Percentiles rank a stretch among this genome's conserved stretches.
These are phyloP conservation scores for Incurvaria masculella DNA, from an alignment of 2,888 invertebrate species.

Conservation along the genomic window DNA sequence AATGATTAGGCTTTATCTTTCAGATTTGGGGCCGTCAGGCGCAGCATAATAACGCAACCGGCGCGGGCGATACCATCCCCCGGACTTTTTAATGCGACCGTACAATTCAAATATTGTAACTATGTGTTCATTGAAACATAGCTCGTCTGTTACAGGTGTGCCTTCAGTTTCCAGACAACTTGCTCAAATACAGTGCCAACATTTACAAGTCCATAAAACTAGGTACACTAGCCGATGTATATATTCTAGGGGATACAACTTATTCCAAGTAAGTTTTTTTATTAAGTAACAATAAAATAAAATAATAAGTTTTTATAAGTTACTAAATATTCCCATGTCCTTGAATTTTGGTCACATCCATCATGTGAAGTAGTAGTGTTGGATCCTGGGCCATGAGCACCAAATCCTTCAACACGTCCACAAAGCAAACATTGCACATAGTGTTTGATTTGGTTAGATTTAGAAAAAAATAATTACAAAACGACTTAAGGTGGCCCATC, in stretches of 20 bases:
- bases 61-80: too few species aligned
- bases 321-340: background rate
- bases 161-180: slow-evolving; percentile 86
- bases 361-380: background rate
- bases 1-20: too few species aligned
- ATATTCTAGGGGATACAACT: slow-evolving; percentile 86
- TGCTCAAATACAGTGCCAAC: slow-evolving; percentile 65
- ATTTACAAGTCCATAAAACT: slow-evolving; percentile 60
- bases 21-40: too few species aligned
- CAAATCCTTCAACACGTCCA: too few species aligned
- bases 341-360: background rate
- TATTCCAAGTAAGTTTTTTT: slow-evolving; percentile 68
- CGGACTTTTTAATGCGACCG: too few species aligned
- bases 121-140: slow-evolving; percentile 7
- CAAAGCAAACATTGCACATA: too few species aligned
- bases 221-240: slow-evolving; percentile 55
- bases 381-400: too few species aligned
- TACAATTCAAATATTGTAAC: too few species aligned
- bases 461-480: too few species aligned
- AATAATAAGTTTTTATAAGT: background rate
- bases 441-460: too few species aligned
- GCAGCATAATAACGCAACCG: too few species aligned
- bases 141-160: slow-evolving; percentile 64
- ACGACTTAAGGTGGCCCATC: too few species aligned
- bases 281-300: background rate